Evolutionary conservation across 2,113 vertebrate species (phyloP).

Genomic region (Hymenochirus boettgeri): DNA sequence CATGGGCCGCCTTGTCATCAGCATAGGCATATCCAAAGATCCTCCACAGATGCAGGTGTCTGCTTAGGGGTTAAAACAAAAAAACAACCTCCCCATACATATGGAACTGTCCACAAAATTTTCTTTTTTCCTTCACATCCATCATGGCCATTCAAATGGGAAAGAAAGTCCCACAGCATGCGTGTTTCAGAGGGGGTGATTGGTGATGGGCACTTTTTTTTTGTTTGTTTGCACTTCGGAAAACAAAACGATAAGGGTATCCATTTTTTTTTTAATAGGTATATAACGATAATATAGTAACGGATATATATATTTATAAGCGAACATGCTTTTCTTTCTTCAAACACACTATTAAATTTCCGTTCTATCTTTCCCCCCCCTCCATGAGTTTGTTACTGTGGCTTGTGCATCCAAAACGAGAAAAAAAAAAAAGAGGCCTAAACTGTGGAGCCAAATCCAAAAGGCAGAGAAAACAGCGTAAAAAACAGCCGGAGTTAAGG

Average conservation of each 20-base stretch:
- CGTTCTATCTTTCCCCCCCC: not conserved
- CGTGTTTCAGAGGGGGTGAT: not conserved
- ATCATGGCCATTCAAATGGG: not conserved
- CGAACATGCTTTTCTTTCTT: constrained; percentile 33
- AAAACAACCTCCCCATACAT: not conserved
- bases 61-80: not conserved
- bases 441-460: too few relatives aligned
- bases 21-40: constrained; percentile 33
- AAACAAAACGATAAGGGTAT: not conserved
- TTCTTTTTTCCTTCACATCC: not conserved
- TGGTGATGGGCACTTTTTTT: not conserved
- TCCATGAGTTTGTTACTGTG: too few relatives aligned
- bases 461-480: not conserved
- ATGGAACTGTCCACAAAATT: not conserved
- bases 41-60: constrained; percentile 16
- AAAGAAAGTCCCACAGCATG: constrained; percentile 24
- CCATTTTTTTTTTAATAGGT: constrained; percentile 31
- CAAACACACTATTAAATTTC: constrained; percentile 39
- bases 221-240: too few relatives aligned
- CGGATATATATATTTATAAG: constrained; percentile 35
- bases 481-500: constrained; percentile 18
- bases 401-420: too few relatives aligned
- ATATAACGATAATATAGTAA: constrained; percentile 41
- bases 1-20: constrained; percentile 12
- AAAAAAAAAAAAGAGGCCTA: not conserved